Evolutionary conservation across 2,797 vertebrate genomes (phyloP).

Genomic region (Spea hammondii): DNA sequence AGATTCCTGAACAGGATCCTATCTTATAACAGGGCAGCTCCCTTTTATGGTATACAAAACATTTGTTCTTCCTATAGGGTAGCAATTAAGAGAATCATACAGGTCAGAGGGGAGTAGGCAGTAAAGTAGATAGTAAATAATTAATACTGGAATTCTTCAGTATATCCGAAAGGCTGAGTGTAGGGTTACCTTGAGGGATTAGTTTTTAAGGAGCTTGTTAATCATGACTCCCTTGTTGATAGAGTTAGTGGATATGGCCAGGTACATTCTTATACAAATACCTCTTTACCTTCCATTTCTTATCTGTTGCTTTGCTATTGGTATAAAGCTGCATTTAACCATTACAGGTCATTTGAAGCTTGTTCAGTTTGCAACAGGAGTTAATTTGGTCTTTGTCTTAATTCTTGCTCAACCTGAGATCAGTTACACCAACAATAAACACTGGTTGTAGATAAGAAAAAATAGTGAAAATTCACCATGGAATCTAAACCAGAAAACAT

Average conservation of each 20-base stretch:
- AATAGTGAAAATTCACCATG: background rate
- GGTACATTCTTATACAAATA: slow-evolving; percentile 3
- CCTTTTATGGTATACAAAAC: slow-evolving; percentile 11
- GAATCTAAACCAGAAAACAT: background rate
- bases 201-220: background rate
- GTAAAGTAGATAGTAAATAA: background rate
- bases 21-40: background rate
- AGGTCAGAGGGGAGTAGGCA: slow-evolving; percentile 1
- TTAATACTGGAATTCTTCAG: background rate
- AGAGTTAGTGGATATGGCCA: background rate
- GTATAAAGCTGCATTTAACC: background rate
- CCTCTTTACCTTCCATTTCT: background rate
- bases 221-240: background rate
- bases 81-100: slow-evolving; percentile 17
- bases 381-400: background rate
- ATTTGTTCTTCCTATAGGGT: slow-evolving; percentile 4
- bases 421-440: background rate
- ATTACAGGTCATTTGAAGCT: background rate
- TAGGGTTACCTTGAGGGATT: background rate
- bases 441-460: background rate
- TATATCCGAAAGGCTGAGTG: slow-evolving; percentile 1
- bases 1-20: background rate
- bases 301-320: background rate
- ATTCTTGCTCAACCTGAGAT: background rate
- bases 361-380: background rate